These are phyloP conservation scores for Bradypus variegatus DNA, from an alignment of 2,797 vertebrate species.

Conservation along the genomic window DNA sequence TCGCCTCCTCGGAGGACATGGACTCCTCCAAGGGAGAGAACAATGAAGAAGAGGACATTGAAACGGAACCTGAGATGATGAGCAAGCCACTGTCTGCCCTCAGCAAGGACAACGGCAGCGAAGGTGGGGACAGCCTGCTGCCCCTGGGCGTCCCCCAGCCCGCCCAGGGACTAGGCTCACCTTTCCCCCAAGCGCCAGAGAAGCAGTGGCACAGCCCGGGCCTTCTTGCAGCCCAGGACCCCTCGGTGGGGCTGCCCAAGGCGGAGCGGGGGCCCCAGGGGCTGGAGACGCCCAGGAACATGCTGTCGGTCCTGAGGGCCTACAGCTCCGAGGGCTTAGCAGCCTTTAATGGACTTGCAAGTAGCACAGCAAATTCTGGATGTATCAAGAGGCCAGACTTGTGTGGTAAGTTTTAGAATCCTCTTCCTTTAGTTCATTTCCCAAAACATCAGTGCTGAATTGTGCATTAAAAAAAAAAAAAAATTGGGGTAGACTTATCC, in stretches of 20 bases:
- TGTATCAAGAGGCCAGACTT: constrained; percentile 96
- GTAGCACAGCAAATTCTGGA: constrained; percentile 81
- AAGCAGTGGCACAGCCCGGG: constrained; percentile 87
- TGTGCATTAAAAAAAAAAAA: constrained; percentile 26
- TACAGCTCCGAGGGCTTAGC: constrained; percentile 94
- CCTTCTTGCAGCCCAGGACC: constrained; percentile 83
- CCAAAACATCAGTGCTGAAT: constrained; percentile 68
- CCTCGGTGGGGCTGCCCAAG: constrained; percentile 83
- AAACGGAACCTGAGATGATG: constrained; percentile 79
- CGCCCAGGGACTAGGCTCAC: constrained; percentile 73
- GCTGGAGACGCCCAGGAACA: constrained; percentile 93
- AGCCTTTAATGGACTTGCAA: constrained; percentile 91
- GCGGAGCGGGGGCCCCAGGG: constrained; percentile 80
- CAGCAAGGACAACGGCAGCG: constrained; percentile 73
- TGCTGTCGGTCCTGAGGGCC: constrained; percentile 96
- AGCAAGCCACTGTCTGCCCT: constrained; percentile 73
- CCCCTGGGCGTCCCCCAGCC: constrained; percentile 72
- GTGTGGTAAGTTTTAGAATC: constrained; percentile 90
- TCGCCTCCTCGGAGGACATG: constrained; percentile 84
- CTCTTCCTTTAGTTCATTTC: constrained; percentile 73
- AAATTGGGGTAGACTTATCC: constrained; percentile 44
- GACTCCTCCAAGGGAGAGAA: constrained; percentile 85
- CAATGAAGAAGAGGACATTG: constrained; percentile 81
- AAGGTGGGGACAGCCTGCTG: constrained; percentile 73
- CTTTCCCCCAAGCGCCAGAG: constrained; percentile 78